A percentile compares a stretch with the other conserved stretches of the same genome.
phyloP scores from a whole-genome alignment of 2,113 vertebrate genomes.

The Nipponia nippon region DNA sequence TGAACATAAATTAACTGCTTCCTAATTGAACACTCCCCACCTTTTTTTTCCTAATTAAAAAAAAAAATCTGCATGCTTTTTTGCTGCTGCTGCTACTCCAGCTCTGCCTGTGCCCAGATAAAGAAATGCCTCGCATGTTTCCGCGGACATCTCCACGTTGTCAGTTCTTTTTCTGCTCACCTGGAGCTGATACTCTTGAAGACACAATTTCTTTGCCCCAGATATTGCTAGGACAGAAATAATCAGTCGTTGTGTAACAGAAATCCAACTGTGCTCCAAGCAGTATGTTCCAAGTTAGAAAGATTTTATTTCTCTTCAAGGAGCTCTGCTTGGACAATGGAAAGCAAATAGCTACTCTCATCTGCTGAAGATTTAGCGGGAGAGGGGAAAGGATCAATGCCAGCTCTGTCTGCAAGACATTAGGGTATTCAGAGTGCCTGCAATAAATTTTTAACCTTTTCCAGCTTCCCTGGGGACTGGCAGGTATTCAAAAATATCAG shows the following conservation, averaged over 20 bases:
- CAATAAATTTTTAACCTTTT: slow-evolving; percentile 33
- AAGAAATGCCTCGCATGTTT: neutral
- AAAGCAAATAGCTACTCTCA: neutral
- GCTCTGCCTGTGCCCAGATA: neutral
- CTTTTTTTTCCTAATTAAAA: neutral
- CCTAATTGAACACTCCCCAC: neutral
- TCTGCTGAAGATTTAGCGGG: neutral
- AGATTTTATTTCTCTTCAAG: slow-evolving; percentile 10
- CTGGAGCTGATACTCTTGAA: neutral
- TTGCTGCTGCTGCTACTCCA: neutral
- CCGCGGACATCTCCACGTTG: neutral
- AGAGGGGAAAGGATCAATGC: slow-evolving; percentile 1
- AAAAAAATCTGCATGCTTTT: neutral
- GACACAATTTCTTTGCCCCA: slow-evolving; percentile 1
- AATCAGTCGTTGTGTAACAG: neutral
- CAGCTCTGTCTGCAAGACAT: neutral
- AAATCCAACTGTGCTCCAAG: neutral
- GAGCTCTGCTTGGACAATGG: neutral
- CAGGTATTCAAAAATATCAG: neutral
- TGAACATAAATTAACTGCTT: neutral
- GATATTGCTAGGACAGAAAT: slow-evolving; percentile 7
- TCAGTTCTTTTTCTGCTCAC: neutral
- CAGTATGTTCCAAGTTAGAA: neutral
- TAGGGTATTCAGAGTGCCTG: neutral
- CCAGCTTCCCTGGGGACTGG: neutral